Evolutionary conservation across 2,888 invertebrate genomes (phyloP), one percentile per base, ranked within the genome.

Genomic region (Agonopterix alstromeriana): DNA sequence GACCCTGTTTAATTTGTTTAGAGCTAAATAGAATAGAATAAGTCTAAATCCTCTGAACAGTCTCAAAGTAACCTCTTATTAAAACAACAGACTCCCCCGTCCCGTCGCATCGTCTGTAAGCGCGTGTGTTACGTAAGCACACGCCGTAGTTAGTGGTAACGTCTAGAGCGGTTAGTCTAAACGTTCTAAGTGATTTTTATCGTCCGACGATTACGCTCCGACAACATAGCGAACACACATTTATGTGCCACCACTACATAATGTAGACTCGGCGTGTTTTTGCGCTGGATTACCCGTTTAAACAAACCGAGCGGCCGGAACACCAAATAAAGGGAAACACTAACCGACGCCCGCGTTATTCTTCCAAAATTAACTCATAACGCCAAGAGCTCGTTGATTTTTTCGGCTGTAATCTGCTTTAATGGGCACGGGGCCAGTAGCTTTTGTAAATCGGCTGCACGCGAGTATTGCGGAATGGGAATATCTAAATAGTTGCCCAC

Each of bases 281-380:
- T 77, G 73, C 77, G 58, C 69, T 69, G 80, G 79, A 84, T 86
- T 87, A 84, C 76, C 76, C 82, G 80, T 80, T 85, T 81, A 83
- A 82, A 82, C 79, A 84, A 84, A 83, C 82, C 76, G 70, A 75
- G 70, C 76, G 75, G 72, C 77, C 75, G 75, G 73, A 79, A 79
- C 77, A 72, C 79, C 78, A 84, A 86, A 86, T 82, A 87, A 84
- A 85, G 79, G 79, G 76, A 77, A 80, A 80, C 73, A 78, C 77
- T 80, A 82, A 82, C 84, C 77, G 66, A 70, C 77, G 68, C 65
- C 65, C 73, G 78, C 84, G 81, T 87, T 84, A 84, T 82, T 86
- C 84, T 85, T 87, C 80, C 84, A 79, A 84, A 87, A 88, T 88
- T 88, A 87, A 88, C 88, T 86, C 88, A 86, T 86, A 87, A 84